These are phyloP conservation scores for Valencia hispanica DNA, from an alignment of 2,797 vertebrate genomes.

Conservation along the genomic window DNA sequence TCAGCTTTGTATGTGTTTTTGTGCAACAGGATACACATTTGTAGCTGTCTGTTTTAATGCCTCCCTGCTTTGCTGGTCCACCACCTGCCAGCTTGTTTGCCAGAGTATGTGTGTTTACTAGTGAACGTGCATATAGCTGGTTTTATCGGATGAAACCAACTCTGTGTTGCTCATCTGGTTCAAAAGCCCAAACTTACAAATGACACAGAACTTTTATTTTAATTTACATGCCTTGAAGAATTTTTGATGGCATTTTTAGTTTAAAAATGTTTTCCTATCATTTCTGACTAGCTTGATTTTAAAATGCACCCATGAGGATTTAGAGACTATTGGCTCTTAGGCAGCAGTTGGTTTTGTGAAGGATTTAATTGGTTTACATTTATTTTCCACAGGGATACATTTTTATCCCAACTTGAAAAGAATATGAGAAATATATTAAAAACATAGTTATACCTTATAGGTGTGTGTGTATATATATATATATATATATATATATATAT, in stretches of 20 bases:
- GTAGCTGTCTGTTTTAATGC: constrained; percentile 26
- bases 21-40: constrained; percentile 22
- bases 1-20: constrained; percentile 14
- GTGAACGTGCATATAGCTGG: constrained; percentile 30
- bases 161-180: constrained; percentile 8
- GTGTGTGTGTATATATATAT: no score
- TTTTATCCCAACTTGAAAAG: not conserved
- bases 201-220: not conserved
- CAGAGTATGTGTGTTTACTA: constrained; percentile 11
- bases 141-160: constrained; percentile 11
- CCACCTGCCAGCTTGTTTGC: constrained; percentile 50
- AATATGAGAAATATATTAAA: not conserved
- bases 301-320: not conserved
- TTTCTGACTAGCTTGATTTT: not conserved
- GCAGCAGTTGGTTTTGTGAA: not conserved
- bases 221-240: not conserved
- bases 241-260: not conserved
- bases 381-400: not conserved
- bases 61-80: constrained; percentile 28
- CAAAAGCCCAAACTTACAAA: not conserved
- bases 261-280: not conserved
- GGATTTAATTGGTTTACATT: not conserved
- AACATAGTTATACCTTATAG: not conserved
- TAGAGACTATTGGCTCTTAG: not conserved
- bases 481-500: no score